These are phyloP conservation scores for Clarias gariepinus DNA, from an alignment of 2,113 vertebrate species.

Conservation along the genomic window DNA sequence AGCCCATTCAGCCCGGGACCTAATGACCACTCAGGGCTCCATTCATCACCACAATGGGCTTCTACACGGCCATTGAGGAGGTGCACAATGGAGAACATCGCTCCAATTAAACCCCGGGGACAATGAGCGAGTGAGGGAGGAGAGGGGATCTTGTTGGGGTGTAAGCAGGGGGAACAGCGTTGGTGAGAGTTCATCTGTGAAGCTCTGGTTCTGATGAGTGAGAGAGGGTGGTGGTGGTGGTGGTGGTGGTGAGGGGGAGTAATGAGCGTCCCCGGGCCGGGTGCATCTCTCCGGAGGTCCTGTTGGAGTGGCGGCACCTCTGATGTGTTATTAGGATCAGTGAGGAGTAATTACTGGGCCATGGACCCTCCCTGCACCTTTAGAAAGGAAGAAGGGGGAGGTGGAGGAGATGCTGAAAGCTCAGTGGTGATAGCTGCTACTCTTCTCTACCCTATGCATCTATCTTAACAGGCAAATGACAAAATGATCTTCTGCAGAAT, in stretches of 20 bases:
- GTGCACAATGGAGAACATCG: conserved; percentile 76
- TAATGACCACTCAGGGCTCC: conserved; percentile 84
- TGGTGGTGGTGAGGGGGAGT: conserved; percentile 59
- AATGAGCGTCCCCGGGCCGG: conserved; percentile 69
- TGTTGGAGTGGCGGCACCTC: conserved; percentile 71
- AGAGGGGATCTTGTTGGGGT: conserved; percentile 62
- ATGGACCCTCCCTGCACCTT: conserved; percentile 57
- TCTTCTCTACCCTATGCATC: not conserved
- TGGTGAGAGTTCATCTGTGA: conserved; percentile 45
- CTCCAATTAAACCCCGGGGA: conserved; percentile 80
- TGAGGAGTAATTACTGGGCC: conserved; percentile 75
- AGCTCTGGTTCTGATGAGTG: conserved; percentile 26
- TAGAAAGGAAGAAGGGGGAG: conserved; percentile 18
- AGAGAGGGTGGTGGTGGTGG: not conserved
- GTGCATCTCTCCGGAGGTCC: conserved; percentile 70
- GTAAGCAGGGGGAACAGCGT: conserved; percentile 25
- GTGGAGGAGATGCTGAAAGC: conserved; percentile 12
- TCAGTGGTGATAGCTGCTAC: conserved; percentile 3
- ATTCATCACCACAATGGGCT: conserved; percentile 76
- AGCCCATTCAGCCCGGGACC: conserved; percentile 77
- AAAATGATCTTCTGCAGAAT: not conserved
- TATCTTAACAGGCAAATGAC: not conserved
- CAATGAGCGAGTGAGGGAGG: conserved; percentile 71
- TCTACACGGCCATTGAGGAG: conserved; percentile 75
- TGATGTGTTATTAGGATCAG: conserved; percentile 80